These are phyloP conservation scores for Eurois occulta DNA, from an alignment of 2,888 invertebrate species.

Conservation along the genomic window DNA sequence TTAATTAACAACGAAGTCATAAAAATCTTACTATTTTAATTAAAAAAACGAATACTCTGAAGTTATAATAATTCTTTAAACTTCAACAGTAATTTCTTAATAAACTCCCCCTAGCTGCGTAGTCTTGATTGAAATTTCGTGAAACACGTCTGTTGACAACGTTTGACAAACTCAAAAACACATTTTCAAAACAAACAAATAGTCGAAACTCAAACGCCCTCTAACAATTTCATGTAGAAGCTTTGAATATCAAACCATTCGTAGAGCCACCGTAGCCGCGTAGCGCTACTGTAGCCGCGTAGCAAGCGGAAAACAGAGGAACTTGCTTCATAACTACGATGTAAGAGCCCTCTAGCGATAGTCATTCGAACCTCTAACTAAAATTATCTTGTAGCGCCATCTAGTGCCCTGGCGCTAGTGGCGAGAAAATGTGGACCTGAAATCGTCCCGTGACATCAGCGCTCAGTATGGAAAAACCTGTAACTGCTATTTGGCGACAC, in stretches of 20 bases:
- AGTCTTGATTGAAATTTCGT: not conserved
- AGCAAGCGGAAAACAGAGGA: conserved; percentile 12
- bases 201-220: conserved; percentile 24
- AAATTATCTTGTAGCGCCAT: conserved; percentile 23
- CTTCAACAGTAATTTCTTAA: not conserved
- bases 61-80: not conserved
- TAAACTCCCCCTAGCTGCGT: fast-evolving
- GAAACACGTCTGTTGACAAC: not conserved
- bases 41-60: not conserved
- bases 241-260: not conserved
- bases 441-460: not conserved
- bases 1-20: no score
- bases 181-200: not conserved
- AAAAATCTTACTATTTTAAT: not conserved
- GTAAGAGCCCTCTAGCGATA: conserved; percentile 40
- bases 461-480: conserved; percentile 31
- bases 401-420: not conserved
- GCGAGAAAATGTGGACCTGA: conserved; percentile 25
- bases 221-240: conserved; percentile 30
- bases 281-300: conserved; percentile 13
- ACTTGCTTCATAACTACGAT: conserved; percentile 21
- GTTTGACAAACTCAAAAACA: not conserved
- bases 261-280: conserved; percentile 18
- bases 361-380: not conserved
- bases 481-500: not conserved